These are phyloP conservation scores for Merops nubicus DNA, from an alignment of 2,113 vertebrate species.

Conservation along the genomic window DNA sequence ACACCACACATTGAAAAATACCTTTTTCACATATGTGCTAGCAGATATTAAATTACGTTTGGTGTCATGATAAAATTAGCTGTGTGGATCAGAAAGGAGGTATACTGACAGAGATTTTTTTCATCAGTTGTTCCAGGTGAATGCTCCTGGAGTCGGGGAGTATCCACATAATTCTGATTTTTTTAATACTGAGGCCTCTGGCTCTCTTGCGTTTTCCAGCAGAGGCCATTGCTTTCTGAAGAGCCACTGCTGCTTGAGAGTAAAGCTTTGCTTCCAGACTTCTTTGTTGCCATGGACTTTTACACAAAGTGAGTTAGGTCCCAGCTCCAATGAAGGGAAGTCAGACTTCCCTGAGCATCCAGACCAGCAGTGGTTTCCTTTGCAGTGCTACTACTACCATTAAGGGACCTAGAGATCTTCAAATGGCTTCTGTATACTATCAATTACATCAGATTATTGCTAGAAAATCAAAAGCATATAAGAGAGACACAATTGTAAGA, in stretches of 20 bases:
- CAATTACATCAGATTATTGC: conserved; percentile 50
- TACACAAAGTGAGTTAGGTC: background rate
- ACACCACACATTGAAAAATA: background rate
- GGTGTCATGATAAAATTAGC: conserved; percentile 9
- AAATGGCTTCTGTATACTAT: conserved; percentile 14
- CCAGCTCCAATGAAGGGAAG: background rate
- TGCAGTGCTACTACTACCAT: conserved; percentile 2
- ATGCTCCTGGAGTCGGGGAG: fast-evolving
- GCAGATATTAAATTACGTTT: conserved; percentile 18
- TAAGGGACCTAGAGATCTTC: conserved; percentile 24
- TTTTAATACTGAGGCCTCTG: background rate
- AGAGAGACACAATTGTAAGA: background rate
- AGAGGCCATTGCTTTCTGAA: background rate
- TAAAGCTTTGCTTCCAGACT: background rate
- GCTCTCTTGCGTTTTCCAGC: background rate
- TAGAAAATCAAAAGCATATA: conserved; percentile 47
- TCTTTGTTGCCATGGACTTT: background rate
- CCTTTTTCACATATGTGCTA: background rate
- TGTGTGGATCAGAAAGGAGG: background rate
- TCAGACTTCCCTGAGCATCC: background rate
- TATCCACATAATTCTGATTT: background rate
- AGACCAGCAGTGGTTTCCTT: background rate
- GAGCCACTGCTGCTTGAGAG: background rate
- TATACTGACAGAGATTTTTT: background rate
- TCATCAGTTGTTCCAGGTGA: background rate